Base-by-base conservation (phyloP, 2,113 vertebrate species). In the Melozone crissalis region DNA sequence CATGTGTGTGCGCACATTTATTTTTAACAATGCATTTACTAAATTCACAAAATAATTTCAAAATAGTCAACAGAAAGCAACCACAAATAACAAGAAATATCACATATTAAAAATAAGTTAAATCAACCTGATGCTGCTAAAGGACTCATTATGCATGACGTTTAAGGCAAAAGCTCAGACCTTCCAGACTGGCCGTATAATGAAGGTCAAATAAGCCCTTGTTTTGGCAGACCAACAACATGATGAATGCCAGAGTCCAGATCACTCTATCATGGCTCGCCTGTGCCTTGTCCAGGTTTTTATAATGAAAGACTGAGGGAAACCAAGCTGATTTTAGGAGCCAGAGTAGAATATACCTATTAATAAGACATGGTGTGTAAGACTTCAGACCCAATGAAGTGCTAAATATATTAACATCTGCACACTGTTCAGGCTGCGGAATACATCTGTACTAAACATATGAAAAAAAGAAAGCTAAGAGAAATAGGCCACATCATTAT, bases 221-320 rank as follows among this genome's bases (percentile, higher is more conserved):
- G 5, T 55, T 95, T 86, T 44, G 68, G 79, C 63, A 93, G 78
- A 87, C 30, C 63, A 85, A 85, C 19, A 80, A 35, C 35, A 73
- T 69, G 82, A 77, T 55, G 43, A 84, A 92, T 2, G 2, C 33
- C 63, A 74, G 63, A 80, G 59, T 26, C 43, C 41, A 59, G 14
- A 73, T 58, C 75, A 69, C 37, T 95, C 62, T 65, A 47, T 43
- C 67, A 62, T 18, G 47, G 37, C 30, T 63, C 61, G 22, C 7
- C 54, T 49, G 51, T 54, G 73, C 20, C 18, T 75, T 66, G 30
- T 43, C 28, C 81, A 69, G 41, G 37, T 35, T 87, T 92, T 73
- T 80, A 55, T 55, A 84, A 69, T 13, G 59, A 93, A 83, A 63
- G 39, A 76, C 31, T 33, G 37, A 90, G 55, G 30, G 67, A 94